Evolutionary conservation across 2,888 invertebrate species (phyloP), one percentile per base, ranked within the genome.

Genomic region (Tenthredo notha): DNA sequence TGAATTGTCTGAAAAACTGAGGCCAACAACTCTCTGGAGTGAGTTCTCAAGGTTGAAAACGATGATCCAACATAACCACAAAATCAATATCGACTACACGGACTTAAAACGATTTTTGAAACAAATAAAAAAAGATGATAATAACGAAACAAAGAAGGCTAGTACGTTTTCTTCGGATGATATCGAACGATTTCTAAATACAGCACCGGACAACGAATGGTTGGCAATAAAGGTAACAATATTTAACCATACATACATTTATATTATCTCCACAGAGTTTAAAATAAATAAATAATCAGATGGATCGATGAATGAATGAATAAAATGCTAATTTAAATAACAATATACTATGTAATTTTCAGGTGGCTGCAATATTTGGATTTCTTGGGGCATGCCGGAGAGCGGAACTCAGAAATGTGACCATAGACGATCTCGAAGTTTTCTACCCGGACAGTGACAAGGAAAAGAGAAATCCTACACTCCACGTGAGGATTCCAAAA

Each of bases 171-270:
- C 33, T 40, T 40, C 72, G 5, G 18, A 72, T 18, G 37, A 72
- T 9, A n/a, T 72, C 18, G 72, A 40, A 72, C 33, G 72, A 18
- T 40, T 72, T n/a, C 40, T 72, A 40, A 40, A 72, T 33, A 40
- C 33, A 40, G 40, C 72, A 2, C 72, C 72, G 37, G n/a, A 72
- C 40, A 40, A 72, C 37, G 40, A 72, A 72, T 72, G 25, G n/a
- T 72, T 72, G 40, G 72, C 72, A 72, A 40, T 72, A 72, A 40
- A 72, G 9, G 72, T 72, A 40, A 72, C 10, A 15, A 72, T n/a
- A 10, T 12, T 15, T 25, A 25, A 29, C 9, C 7, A 33, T 33
- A 33, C 2, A 33, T 33, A 33, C 29, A 33, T 33, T 33, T 33
- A 33, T 33, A 33, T 33, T 33, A 2, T 33, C 29, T 33, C 29